A percentile compares a stretch with the other conserved stretches of the same genome.
Conservation (phyloP, 2,888 invertebrate genomes). For the Sesamia inferens region DNA sequence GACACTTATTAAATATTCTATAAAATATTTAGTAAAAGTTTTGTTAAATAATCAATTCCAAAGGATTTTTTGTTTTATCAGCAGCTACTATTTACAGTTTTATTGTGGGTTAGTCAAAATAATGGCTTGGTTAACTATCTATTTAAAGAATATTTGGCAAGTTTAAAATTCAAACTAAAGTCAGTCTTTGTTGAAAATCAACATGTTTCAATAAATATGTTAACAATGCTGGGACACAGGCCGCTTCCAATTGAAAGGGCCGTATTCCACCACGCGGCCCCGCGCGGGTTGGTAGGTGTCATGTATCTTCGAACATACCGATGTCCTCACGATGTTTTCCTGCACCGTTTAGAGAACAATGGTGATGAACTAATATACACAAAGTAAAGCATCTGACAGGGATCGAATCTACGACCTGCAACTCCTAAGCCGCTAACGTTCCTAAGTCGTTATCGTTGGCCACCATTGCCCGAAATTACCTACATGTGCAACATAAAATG, state of each 20-base stretch:
- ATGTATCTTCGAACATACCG: too few species aligned
- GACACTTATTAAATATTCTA: background rate
- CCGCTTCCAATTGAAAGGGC: too few species aligned
- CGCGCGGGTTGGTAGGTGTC: too few species aligned
- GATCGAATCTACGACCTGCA: too few species aligned
- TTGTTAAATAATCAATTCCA: background rate
- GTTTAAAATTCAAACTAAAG: constrained; percentile 35
- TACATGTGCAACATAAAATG: constrained; percentile 3
- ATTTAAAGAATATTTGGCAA: constrained; percentile 35
- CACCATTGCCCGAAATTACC: background rate
- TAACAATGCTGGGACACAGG: background rate
- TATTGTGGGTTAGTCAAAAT: constrained; percentile 30
- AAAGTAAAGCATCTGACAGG: too few species aligned
- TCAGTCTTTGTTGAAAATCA: constrained; percentile 42
- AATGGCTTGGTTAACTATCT: constrained; percentile 32
- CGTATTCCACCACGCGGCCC: too few species aligned
- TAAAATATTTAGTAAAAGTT: background rate
- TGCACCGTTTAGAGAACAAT: too few species aligned
- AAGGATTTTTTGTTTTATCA: background rate
- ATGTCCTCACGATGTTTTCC: too few species aligned
- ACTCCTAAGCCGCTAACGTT: too few species aligned
- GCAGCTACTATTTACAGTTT: constrained; percentile 13
- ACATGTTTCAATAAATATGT: background rate
- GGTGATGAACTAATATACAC: too few species aligned
- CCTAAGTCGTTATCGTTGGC: too few species aligned